A percentile compares a stretch with the other conserved stretches of the same genome.
Evolutionary conservation across 2,797 vertebrate genomes (phyloP).

Genomic region (Clangula hyemalis): DNA sequence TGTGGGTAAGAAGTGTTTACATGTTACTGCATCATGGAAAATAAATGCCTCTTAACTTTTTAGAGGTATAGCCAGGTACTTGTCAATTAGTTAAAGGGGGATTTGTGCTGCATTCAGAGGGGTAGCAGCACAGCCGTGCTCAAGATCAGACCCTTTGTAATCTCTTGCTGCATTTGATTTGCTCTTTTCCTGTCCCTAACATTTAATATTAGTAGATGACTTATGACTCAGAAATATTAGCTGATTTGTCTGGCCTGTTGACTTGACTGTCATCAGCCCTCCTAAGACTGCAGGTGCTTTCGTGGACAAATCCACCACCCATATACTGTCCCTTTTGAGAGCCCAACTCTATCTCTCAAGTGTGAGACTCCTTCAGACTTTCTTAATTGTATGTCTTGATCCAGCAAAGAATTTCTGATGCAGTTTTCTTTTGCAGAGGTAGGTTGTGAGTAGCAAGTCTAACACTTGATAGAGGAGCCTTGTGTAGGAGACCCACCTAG

Average conservation of each 20-base stretch:
- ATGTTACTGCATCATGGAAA: background rate
- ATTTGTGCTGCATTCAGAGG: fast-evolving
- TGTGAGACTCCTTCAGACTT: background rate
- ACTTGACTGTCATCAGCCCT: background rate
- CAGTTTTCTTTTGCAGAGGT: background rate
- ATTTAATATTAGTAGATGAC: background rate
- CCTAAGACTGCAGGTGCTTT: background rate
- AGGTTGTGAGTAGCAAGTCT: background rate
- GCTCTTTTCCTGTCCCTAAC: background rate
- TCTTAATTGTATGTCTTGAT: background rate
- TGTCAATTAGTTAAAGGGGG: background rate
- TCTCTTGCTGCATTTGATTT: background rate
- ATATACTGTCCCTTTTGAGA: too few relatives aligned
- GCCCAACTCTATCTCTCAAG: background rate
- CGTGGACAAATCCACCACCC: background rate
- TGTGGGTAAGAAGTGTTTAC: slow-evolving; percentile 80
- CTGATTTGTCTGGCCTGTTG: background rate
- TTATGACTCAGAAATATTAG: background rate
- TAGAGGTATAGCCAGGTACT: fast-evolving
- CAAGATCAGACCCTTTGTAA: background rate
- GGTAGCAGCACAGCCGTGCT: fast-evolving
- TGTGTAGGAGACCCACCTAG: background rate
- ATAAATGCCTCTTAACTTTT: background rate
- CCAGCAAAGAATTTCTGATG: background rate
- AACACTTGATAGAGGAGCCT: background rate